Conservation (phyloP, 2,888 invertebrate genomes). For the Apamea sordens region DNA sequence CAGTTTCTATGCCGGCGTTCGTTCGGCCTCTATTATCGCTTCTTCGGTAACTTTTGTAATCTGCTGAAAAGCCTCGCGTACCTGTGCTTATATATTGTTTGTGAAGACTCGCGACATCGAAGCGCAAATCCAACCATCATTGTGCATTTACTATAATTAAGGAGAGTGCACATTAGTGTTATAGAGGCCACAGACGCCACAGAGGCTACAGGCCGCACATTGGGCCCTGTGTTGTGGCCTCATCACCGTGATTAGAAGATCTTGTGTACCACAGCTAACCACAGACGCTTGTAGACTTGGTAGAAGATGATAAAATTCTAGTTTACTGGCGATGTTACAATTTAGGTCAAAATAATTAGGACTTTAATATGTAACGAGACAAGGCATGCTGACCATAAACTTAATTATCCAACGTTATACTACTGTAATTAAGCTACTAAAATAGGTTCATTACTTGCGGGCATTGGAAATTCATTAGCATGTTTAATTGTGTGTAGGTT, state of each 20-base stretch:
- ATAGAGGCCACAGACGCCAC: constrained; percentile 61
- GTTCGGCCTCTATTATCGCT: constrained; percentile 66
- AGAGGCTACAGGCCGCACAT: constrained; percentile 66
- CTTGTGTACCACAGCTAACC: constrained; percentile 60
- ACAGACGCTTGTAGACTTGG: constrained; percentile 47
- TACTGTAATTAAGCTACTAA: constrained; percentile 4
- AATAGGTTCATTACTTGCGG: background rate
- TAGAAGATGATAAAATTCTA: constrained; percentile 49
- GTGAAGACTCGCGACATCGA: constrained; percentile 61
- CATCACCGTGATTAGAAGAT: constrained; percentile 73
- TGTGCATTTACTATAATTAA: constrained; percentile 79
- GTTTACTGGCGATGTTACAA: constrained; percentile 23
- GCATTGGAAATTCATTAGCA: background rate
- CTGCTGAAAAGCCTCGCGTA: constrained; percentile 67
- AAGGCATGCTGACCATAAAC: constrained; percentile 31
- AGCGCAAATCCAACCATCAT: constrained; percentile 69
- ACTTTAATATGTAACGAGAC: constrained; percentile 26
- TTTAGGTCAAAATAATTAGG: constrained; percentile 37
- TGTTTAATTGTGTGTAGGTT: background rate
- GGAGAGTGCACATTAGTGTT: constrained; percentile 78
- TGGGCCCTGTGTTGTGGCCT: constrained; percentile 65
- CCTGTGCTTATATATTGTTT: constrained; percentile 63
- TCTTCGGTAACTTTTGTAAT: constrained; percentile 70
- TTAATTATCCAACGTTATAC: constrained; percentile 19
- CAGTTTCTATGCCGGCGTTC: constrained; percentile 64